These are phyloP conservation scores for Chromis chromis DNA, from an alignment of 2,797 vertebrate genomes.

Conservation along the genomic window DNA sequence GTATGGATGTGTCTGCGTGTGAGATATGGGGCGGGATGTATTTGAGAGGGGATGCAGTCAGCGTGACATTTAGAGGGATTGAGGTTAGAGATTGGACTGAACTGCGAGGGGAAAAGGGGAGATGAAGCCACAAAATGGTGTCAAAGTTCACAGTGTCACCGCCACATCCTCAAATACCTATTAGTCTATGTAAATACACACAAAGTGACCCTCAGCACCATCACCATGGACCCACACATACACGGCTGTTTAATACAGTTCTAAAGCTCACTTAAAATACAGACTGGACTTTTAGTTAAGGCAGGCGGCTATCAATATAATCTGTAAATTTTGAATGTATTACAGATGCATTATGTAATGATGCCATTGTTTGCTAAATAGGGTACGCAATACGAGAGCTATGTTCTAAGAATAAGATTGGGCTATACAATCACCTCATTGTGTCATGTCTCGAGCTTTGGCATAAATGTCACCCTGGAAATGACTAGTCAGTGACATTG, in stretches of 20 bases:
- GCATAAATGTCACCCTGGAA: constrained; percentile 65
- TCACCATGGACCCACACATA: constrained; percentile 10
- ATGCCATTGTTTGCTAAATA: constrained; percentile 38
- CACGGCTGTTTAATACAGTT: background rate
- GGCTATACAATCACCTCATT: constrained; percentile 35
- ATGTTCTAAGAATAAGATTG: constrained; percentile 32
- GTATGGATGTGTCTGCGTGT: constrained; percentile 16
- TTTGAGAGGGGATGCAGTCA: constrained; percentile 34
- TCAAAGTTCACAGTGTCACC: constrained; percentile 68
- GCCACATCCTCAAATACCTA: constrained; percentile 64
- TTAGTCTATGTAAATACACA: constrained; percentile 70
- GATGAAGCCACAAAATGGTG: constrained; percentile 53
- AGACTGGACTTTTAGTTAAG: background rate
- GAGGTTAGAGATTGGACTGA: constrained; percentile 58
- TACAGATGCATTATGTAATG: constrained; percentile 7
- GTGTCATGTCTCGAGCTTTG: constrained; percentile 36
- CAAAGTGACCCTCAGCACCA: constrained; percentile 31
- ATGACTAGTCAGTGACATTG: constrained; percentile 56
- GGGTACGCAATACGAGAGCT: constrained; percentile 35
- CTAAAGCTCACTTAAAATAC: constrained; percentile 3
- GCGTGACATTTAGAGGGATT: constrained; percentile 70
- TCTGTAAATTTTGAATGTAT: constrained; percentile 13
- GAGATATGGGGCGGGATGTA: constrained; percentile 18
- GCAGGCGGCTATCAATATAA: background rate
- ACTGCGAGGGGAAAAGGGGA: constrained; percentile 18